phyloP scores from a whole-genome alignment of 1,140 invertebrate genomes.

The Penaeus indicus region DNA sequence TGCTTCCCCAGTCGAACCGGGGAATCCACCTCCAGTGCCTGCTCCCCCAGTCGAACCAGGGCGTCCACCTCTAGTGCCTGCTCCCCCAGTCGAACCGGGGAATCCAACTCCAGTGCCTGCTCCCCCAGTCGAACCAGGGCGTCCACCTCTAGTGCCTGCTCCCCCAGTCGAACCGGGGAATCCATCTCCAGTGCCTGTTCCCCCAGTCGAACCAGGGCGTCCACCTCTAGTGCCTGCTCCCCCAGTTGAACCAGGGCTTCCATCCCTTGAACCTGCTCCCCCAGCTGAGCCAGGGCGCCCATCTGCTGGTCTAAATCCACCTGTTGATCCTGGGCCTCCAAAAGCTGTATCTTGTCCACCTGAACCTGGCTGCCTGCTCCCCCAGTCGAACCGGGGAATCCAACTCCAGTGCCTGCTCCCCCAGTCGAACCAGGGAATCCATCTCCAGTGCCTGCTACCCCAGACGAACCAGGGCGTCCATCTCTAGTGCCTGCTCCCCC shows the following conservation, averaged over 20 bases:
- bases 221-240: neutral
- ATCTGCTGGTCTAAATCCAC: neutral
- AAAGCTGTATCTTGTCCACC: neutral
- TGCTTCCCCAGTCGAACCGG: neutral
- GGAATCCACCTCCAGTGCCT: neutral
- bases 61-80: too few species aligned
- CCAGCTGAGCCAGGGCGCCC: neutral
- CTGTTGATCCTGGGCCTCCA: neutral
- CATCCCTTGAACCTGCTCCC: neutral
- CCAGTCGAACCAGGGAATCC: neutral
- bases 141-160: neutral
- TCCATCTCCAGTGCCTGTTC: too few species aligned
- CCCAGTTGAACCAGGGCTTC: neutral
- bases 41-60: too few species aligned
- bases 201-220: neutral
- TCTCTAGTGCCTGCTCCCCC: neutral
- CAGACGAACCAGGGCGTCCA: neutral
- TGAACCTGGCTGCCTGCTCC: neutral
- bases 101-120: neutral
- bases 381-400: conserved; percentile 15
- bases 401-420: neutral
- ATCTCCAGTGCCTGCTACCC: neutral
- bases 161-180: neutral
- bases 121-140: neutral
- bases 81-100: too few species aligned